These are phyloP conservation scores for Urophycis tenuis DNA, from an alignment of 2,797 vertebrate species.

Conservation along the genomic window DNA sequence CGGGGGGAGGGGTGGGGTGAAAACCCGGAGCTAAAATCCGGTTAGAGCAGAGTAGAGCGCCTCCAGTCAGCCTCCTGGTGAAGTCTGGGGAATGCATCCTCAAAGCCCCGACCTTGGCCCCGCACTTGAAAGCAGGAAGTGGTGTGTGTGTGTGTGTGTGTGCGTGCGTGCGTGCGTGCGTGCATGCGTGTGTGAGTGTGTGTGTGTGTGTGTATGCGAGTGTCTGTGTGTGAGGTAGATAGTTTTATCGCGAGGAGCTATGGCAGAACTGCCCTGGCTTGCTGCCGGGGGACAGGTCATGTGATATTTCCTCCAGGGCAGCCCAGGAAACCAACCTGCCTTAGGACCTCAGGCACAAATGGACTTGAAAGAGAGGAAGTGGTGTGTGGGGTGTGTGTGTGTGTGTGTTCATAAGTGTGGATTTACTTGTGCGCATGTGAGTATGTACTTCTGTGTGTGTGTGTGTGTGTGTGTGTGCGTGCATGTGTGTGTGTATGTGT, in stretches of 20 bases:
- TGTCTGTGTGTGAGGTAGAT: constrained; percentile 39
- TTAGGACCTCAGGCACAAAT: constrained; percentile 61
- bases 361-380: constrained; percentile 50
- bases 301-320: constrained; percentile 78
- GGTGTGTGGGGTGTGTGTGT: constrained; percentile 14
- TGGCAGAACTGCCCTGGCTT: constrained; percentile 65
- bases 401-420: constrained; percentile 7
- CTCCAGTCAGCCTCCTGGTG: constrained; percentile 63
- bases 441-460: background rate
- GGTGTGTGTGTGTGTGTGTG: constrained; percentile 43
- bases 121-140: constrained; percentile 72
- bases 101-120: constrained; percentile 74
- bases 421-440: background rate
- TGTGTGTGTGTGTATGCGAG: background rate
- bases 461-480: background rate
- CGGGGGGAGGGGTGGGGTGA: constrained; percentile 34
- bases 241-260: constrained; percentile 60
- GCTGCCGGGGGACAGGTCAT: constrained; percentile 68
- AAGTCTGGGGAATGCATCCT: constrained; percentile 63
- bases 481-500: background rate
- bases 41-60: constrained; percentile 53
- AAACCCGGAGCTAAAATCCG: constrained; percentile 47
- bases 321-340: constrained; percentile 70
- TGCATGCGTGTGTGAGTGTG: background rate
- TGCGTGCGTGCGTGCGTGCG: constrained; percentile 24